These are phyloP conservation scores for Blennius ocellaris DNA, from an alignment of 2,113 vertebrate species.

Conservation along the genomic window DNA sequence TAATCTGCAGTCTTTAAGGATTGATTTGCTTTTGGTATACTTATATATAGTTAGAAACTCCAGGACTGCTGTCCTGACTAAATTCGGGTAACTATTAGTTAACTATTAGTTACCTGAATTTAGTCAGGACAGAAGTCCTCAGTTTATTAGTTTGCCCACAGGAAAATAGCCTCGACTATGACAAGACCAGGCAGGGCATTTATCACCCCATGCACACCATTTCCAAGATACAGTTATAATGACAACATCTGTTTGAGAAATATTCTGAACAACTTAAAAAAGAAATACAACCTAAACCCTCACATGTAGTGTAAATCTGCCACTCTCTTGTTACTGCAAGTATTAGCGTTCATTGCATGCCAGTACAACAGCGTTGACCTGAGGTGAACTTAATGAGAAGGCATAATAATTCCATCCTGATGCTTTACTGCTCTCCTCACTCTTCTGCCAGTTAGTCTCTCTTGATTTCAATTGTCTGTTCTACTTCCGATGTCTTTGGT, in stretches of 20 bases:
- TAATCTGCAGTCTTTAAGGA: too few species aligned
- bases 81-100: too few species aligned
- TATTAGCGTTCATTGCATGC: constrained; percentile 2
- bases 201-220: constrained; percentile 10
- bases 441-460: constrained; percentile 4
- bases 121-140: neutral
- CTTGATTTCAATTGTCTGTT: constrained; percentile 53
- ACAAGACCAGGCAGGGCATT: constrained; percentile 38
- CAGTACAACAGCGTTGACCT: constrained; percentile 40
- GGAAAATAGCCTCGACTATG: constrained; percentile 12
- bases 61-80: too few species aligned
- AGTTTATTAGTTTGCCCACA: constrained; percentile 16
- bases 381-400: constrained; percentile 53
- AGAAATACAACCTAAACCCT: too few species aligned
- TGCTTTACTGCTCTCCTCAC: constrained; percentile 24
- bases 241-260: neutral
- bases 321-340: neutral
- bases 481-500: constrained; percentile 53
- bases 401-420: constrained; percentile 18
- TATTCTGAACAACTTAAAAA: too few species aligned
- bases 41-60: too few species aligned
- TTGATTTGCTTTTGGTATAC: too few species aligned
- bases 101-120: too few species aligned
- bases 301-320: too few species aligned
- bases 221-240: too few species aligned